Evolutionary conservation across 2,113 vertebrate species (phyloP), one percentile per base, ranked within the genome.

Genomic region (Euleptes europaea): DNA sequence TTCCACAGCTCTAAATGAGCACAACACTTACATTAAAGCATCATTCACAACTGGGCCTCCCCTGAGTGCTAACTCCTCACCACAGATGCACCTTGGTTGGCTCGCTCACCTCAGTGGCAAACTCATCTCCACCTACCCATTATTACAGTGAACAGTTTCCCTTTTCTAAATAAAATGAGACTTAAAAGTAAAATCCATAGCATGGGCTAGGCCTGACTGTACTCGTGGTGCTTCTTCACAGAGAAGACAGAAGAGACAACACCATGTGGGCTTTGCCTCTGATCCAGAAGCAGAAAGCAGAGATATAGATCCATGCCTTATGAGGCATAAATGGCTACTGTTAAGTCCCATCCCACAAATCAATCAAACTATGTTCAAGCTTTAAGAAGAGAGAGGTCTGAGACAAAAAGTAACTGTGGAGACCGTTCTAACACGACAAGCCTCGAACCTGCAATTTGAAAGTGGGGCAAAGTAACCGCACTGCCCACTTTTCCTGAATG

Each of bases 271-370:
- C 35, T 71, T 21, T 73, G 42, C 54, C 77, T 80, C 57, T 71
- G 17, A 38, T 38, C 33, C 5, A 73, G 13, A 51, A 73, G 40
- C 23, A 79, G 31, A 79, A 71, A 72, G 67, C 66, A 44, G 75
- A 51, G 75, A 84, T 84, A 76, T 51, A 84, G 9, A 76, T 28
- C 49, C 31, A 63, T 85, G 40, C n/a, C 67, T 80, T 73, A 60
- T 72, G 67, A 85, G 77, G 67, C 79, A 85, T 69, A 80, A 71
- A 80, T 49, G 65, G 49, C 76, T 71, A 60, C 12, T 51, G n/a
- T 14, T 81, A 81, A 51, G 38, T 84, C 33, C 77, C 77, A 84
- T 47, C 73, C 47, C 71, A 40, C 51, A 47, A 51, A 44, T 57
- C 13, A 42, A 26, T 71, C n/a, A 70, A 70, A 60, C 38, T 49